Percentiles rank a stretch among this genome's conserved stretches.
phyloP scores from a whole-genome alignment of 2,113 vertebrate species.

The Archilochus colubris region DNA sequence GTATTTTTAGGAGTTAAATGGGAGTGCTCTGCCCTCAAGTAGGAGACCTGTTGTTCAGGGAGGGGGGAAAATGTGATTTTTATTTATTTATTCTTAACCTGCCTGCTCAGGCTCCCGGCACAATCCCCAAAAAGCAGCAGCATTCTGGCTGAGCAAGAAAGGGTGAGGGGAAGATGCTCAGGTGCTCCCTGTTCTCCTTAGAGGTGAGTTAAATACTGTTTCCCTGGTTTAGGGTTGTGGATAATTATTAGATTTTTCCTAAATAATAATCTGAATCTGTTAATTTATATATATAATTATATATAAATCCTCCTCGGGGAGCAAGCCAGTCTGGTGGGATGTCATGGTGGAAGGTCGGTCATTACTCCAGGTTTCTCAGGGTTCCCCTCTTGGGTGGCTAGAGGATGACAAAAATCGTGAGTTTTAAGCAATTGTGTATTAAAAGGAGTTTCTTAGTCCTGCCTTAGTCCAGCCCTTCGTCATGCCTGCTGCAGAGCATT shows the following conservation, averaged over 20 bases:
- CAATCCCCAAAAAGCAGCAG: accelerated
- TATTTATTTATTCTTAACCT: neutral
- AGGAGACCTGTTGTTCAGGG: accelerated
- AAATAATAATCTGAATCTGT: neutral
- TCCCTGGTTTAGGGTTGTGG: neutral
- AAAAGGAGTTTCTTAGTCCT: neutral
- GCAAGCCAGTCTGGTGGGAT: neutral
- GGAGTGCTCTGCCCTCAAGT: accelerated
- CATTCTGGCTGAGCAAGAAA: neutral
- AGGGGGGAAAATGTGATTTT: neutral
- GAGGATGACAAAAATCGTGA: neutral
- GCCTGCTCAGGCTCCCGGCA: neutral
- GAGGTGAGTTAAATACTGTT: neutral
- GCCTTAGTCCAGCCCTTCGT: neutral
- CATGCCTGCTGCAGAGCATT: neutral
- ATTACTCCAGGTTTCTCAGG: accelerated
- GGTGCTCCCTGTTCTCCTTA: neutral
- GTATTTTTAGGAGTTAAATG: neutral
- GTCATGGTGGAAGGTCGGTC: accelerated
- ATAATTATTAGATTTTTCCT: neutral
- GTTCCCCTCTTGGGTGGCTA: neutral
- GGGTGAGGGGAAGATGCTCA: neutral
- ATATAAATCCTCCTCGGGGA: neutral
- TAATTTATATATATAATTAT: neutral
- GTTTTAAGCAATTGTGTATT: neutral